Base-by-base conservation (phyloP, 2,113 vertebrate species). In the Pygoscelis adeliae region DNA sequence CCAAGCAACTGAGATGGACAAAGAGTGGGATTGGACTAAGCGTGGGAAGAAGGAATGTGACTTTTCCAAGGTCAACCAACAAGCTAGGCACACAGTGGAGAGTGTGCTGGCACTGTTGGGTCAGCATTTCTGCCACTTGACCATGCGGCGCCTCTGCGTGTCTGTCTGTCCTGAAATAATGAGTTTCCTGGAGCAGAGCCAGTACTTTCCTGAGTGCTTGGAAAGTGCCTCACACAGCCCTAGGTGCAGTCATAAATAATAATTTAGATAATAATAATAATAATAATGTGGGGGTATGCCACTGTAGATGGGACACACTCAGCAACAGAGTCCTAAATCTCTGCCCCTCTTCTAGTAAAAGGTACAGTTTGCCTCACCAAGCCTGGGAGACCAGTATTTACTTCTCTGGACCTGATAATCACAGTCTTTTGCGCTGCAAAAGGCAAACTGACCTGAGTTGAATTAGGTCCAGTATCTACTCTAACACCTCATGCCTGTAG, bases 181-280 rank as follows among this genome's bases (percentile, higher is more conserved):
- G 80, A 97, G 86, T 16, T 47, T 20, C 81, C 46, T 96, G 94
- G 96, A 94, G 69, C 83, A 72, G 52, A 69, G 95, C 97, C 96
- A 97, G 77, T 3, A 4, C 77, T 89, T 67, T 69, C 40, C 86
- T 21, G 61, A 91, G 83, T 69, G 86, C 90, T 89, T 74, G 69
- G 72, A 56, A 92, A 95, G 90, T 69, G 90, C 72, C 82, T 90
- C 3, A 14, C 6, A 4, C 85, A 81, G 90, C 70, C 62, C 53
- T 61, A 32, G 23, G 42, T 81, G 38, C 55, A 74, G 59, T 4
- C 76, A 76, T 82, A 89, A 96, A 92, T 92, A 89, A 79, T 69
- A 74, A 89, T 87, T 85, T 69, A 61, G 85, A 65, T 44, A 4
- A 67, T 40, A 65, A 89, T 87, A 65, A 71, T 49, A 84, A 55